These are phyloP conservation scores for Artemia franciscana DNA, from an alignment of 1,140 invertebrate species.

Conservation along the genomic window DNA sequence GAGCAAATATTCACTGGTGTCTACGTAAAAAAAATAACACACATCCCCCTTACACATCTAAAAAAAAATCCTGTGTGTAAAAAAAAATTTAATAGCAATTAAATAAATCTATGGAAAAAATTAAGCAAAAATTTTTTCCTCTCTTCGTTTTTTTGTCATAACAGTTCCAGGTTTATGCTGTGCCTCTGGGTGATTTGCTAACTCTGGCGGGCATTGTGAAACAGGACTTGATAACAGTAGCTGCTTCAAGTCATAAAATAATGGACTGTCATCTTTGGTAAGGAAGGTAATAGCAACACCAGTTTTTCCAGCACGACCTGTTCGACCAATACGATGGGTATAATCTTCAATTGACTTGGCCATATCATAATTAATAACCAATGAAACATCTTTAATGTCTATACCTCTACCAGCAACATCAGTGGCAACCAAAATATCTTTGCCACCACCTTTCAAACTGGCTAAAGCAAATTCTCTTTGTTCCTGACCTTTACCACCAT, in stretches of 20 bases:
- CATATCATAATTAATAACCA: constrained; percentile 99
- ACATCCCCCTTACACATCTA: too few relatives aligned
- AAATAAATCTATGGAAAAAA: neutral
- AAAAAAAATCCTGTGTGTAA: too few relatives aligned
- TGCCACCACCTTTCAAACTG: constrained; percentile 74
- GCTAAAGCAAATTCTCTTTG: constrained; percentile 94
- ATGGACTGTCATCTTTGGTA: constrained; percentile 80
- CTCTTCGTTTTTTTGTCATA: constrained; percentile 71
- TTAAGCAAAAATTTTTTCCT: constrained; percentile 82
- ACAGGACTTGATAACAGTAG: constrained; percentile 68
- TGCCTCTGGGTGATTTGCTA: constrained; percentile 94
- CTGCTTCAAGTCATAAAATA: constrained; percentile 96
- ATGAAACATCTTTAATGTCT: constrained; percentile 95
- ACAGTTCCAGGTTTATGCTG: constrained; percentile 92
- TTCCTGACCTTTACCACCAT: constrained; percentile 99
- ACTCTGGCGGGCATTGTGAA: constrained; percentile 82
- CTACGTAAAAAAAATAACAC: too few relatives aligned
- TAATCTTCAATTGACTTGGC: constrained; percentile 98
- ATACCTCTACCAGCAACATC: constrained; percentile 99
- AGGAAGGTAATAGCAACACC: constrained; percentile 88
- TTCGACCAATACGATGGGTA: constrained; percentile 96
- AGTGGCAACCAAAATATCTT: constrained; percentile 98
- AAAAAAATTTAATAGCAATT: too few relatives aligned
- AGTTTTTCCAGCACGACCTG: constrained; percentile 90
- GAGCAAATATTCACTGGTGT: too few relatives aligned